Conservation (phyloP, 2,888 invertebrate genomes). For the Caenorhabditis wallacei region DNA sequence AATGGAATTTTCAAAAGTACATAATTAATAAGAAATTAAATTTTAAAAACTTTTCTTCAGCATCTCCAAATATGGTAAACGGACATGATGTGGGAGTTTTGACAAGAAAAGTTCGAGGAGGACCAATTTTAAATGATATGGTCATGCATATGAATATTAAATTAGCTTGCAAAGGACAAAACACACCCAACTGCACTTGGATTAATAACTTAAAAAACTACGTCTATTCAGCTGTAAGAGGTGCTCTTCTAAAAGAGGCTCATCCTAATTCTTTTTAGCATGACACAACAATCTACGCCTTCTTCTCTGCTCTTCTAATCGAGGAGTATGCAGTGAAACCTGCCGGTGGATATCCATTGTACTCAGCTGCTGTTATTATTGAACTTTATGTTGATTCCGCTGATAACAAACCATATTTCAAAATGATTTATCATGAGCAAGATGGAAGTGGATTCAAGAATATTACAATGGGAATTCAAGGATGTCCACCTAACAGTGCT, state of each 20-base stretch:
- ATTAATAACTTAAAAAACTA: slow-evolving; percentile 71
- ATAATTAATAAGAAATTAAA: not conserved
- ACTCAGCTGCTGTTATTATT: slow-evolving; percentile 70
- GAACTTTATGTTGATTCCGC: slow-evolving; percentile 68
- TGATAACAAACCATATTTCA: slow-evolving; percentile 65
- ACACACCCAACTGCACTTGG: slow-evolving; percentile 65
- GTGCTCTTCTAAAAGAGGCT: not conserved
- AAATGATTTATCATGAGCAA: slow-evolving; percentile 68
- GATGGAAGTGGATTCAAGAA: slow-evolving; percentile 48
- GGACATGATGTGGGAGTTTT: slow-evolving; percentile 54
- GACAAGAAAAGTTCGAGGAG: slow-evolving; percentile 48
- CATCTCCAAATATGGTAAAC: slow-evolving; percentile 53
- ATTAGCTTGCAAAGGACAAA: slow-evolving; percentile 48
- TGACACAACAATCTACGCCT: slow-evolving; percentile 74
- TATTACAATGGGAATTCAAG: slow-evolving; percentile 60
- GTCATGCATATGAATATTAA: slow-evolving; percentile 71
- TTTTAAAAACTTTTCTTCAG: too few relatives aligned
- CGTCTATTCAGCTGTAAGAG: slow-evolving; percentile 73
- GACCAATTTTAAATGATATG: slow-evolving; percentile 71
- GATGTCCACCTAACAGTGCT: slow-evolving; percentile 49
- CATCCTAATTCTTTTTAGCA: slow-evolving; percentile 63
- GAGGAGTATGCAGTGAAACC: slow-evolving; percentile 63
- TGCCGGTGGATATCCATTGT: slow-evolving; percentile 71
- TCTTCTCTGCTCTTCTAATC: slow-evolving; percentile 70
- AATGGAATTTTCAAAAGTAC: slow-evolving; percentile 70